These are phyloP conservation scores for Bovichtus variegatus DNA, from an alignment of 2,797 vertebrate genomes.

Conservation along the genomic window DNA sequence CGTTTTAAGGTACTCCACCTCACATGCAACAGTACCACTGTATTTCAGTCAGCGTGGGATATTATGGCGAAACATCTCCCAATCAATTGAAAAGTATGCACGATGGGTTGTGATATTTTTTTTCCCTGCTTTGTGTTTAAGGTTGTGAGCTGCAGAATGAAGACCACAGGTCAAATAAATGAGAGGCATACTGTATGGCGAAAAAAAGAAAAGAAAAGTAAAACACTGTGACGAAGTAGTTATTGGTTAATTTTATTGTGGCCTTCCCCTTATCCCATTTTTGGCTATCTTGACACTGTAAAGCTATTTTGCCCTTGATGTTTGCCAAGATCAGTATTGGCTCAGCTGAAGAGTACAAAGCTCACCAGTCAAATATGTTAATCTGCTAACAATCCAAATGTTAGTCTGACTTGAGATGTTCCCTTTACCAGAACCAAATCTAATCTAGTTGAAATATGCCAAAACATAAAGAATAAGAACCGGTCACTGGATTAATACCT, in stretches of 20 bases:
- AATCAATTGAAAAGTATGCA: background rate
- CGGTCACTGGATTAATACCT: background rate
- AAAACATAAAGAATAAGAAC: background rate
- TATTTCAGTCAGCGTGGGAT: background rate
- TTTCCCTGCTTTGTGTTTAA: background rate
- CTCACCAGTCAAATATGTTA: conserved; percentile 45
- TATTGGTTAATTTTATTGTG: conserved; percentile 21
- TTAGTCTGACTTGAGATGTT: conserved; percentile 4
- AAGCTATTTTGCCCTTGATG: conserved; percentile 43
- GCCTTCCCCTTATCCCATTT: conserved; percentile 25
- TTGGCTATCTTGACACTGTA: conserved; percentile 23
- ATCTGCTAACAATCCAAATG: conserved; percentile 48
- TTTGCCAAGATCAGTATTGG: conserved; percentile 49
- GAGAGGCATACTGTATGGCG: background rate
- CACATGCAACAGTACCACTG: conserved; percentile 11
- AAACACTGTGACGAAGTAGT: conserved; percentile 19
- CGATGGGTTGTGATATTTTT: background rate
- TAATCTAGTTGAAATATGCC: conserved; percentile 8
- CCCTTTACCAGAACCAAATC: background rate
- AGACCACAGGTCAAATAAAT: background rate
- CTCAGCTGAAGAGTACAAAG: conserved; percentile 45
- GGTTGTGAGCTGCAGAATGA: conserved; percentile 3
- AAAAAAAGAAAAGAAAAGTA: conserved; percentile 1
- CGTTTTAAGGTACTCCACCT: conserved; percentile 77
- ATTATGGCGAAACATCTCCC: background rate